Conservation (phyloP, 2,797 vertebrate genomes). For the Phalanger gymnotis region DNA sequence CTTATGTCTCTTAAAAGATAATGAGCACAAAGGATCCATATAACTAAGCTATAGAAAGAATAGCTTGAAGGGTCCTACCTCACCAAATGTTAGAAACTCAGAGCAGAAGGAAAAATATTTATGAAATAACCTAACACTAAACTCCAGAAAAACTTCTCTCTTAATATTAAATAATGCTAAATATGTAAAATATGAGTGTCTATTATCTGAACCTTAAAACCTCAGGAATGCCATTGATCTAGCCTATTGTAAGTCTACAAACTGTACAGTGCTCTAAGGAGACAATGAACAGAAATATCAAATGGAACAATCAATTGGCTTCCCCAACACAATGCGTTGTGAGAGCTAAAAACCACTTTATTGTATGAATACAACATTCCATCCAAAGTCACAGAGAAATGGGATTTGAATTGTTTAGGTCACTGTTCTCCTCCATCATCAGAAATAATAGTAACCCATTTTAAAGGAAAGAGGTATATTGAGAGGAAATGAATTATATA, state of each 20-base stretch:
- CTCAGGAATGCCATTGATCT: not conserved
- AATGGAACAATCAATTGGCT: not conserved
- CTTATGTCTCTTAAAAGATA: not conserved
- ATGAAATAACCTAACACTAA: too few species aligned
- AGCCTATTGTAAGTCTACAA: not conserved
- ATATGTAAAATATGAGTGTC: not conserved
- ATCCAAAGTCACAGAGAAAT: not conserved
- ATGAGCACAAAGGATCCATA: not conserved
- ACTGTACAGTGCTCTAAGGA: not conserved
- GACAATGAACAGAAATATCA: not conserved
- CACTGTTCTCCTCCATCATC: not conserved
- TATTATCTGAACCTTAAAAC: not conserved
- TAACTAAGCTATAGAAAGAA: not conserved
- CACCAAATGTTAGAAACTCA: not conserved
- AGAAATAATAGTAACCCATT: not conserved
- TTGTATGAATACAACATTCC: not conserved
- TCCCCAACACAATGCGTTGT: not conserved
- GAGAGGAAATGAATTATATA: not conserved
- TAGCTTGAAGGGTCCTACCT: not conserved
- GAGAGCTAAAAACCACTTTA: not conserved
- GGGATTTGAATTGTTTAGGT: not conserved
- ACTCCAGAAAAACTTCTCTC: too few species aligned
- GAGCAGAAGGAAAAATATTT: too few species aligned
- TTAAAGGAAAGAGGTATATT: not conserved
- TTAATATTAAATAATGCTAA: not conserved